Evolutionary conservation across 2,797 vertebrate species (phyloP).

Genomic region (Acanthopagrus latus): DNA sequence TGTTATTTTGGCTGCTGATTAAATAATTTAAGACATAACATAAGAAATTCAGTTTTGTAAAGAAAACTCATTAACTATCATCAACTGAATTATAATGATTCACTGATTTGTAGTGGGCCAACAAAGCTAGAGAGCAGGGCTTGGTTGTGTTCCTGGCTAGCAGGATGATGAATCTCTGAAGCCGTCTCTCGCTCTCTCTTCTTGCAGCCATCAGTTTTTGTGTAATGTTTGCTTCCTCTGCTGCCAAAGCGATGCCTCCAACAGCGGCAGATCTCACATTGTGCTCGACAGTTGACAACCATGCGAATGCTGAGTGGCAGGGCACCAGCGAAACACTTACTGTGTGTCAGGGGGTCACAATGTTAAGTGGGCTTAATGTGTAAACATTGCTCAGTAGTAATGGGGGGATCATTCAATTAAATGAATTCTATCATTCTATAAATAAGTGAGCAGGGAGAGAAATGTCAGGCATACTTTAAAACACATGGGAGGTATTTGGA

Average conservation of each 20-base stretch:
- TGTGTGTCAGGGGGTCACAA: slow-evolving; percentile 48
- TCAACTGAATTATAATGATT: slow-evolving; percentile 46
- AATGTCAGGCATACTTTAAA: neutral
- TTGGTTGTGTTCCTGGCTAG: slow-evolving; percentile 55
- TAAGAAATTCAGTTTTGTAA: slow-evolving; percentile 11
- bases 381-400: slow-evolving; percentile 42
- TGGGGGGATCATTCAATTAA: slow-evolving; percentile 24
- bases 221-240: slow-evolving; percentile 67
- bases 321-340: slow-evolving; percentile 25
- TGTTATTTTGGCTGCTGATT: neutral
- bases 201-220: slow-evolving; percentile 60
- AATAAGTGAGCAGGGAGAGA: neutral
- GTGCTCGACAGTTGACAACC: slow-evolving; percentile 35
- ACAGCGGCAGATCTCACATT: slow-evolving; percentile 32
- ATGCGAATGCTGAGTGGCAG: slow-evolving; percentile 13
- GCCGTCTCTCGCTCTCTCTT: slow-evolving; percentile 33
- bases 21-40: neutral
- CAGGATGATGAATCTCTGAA: slow-evolving; percentile 61
- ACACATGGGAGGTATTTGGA: slow-evolving; percentile 35
- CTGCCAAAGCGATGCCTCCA: slow-evolving; percentile 60
- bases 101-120: slow-evolving; percentile 33
- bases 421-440: slow-evolving; percentile 3
- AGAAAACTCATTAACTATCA: slow-evolving; percentile 36
- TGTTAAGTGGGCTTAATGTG: slow-evolving; percentile 55
- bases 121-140: slow-evolving; percentile 30